Conservation (phyloP, 2,113 vertebrate genomes). For the Plestiodon gilberti region DNA sequence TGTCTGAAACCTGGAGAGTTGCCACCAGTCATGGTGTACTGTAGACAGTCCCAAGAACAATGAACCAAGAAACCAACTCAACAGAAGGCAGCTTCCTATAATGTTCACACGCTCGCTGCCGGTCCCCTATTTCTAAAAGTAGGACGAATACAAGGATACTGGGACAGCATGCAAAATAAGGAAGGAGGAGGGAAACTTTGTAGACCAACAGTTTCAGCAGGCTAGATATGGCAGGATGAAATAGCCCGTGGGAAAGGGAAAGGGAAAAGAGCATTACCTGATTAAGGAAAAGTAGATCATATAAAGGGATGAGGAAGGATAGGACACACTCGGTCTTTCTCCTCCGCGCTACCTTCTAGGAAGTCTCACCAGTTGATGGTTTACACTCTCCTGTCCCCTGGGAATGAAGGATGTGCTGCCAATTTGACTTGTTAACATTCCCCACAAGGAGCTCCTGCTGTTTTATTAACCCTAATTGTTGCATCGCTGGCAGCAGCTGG, state of each 20-base stretch:
- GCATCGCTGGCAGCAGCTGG: conserved; percentile 24
- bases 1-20: no score
- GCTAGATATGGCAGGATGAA: neutral
- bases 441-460: conserved; percentile 14
- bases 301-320: neutral
- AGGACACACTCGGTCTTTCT: neutral
- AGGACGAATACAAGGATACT: neutral
- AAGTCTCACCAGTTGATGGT: neutral
- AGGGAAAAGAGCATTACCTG: neutral
- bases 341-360: neutral
- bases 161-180: neutral
- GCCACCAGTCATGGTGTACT: no score
- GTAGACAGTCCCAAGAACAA: no score
- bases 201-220: neutral
- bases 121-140: no score
- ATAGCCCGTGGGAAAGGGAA: neutral
- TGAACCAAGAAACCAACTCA: no score
- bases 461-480: neutral
- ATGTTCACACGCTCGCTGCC: no score
- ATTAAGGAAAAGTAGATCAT: neutral
- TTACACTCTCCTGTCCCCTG: neutral
- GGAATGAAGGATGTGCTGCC: neutral
- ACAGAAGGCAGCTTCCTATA: no score
- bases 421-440: conserved; percentile 5
- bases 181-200: neutral